Evolutionary conservation across 1,140 invertebrate genomes (phyloP), one percentile per base, ranked within the genome.

Genomic region (Arctopsyche grandis): DNA sequence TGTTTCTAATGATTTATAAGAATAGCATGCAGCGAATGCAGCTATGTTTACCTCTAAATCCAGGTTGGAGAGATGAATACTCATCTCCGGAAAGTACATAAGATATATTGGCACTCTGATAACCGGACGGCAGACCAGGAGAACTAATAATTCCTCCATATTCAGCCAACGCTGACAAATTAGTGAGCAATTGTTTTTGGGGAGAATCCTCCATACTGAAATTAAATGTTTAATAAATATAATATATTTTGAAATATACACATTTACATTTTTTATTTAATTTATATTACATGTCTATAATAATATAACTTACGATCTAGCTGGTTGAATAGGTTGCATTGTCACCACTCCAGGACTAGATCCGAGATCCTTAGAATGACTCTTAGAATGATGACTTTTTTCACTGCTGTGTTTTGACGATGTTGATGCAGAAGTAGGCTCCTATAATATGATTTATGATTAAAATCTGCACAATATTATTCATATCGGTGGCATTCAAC

Each of bases 191-290:
- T 79, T 88, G 88, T 85, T 89, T 89, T 66, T 89, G 87, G 5
- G 88, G 88, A 70, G 88, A 89, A 80, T 89, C 88, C 84, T 89
- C 88, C 83, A 88, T 82, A 74, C 88, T 89, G 84, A 5, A 87
- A 86, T 16, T 3, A 14, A 14, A 43, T 22, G n/a, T 10, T 22
- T 26, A 56, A 52, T 5, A 5, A 52, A 71, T 14, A 66, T n/a
- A n/a, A n/a, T n/a, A n/a, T n/a, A n/a, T n/a, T n/a, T n/a, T n/a
- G n/a, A 60, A 19, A 22, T 22, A 29, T 7, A 69, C 66, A n/a
- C n/a, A n/a, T n/a, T n/a, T n/a, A n/a, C n/a, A 52, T 60, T 21
- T 60, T 16, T 52, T 10, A 14, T 16, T 5, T 21, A 21, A 4
- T 60, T 0, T 60, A 60, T 16, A 21, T 21, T 21, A 60, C 4